These are phyloP conservation scores for Pachypanchax playfairii DNA, from an alignment of 2,113 vertebrate species.

Conservation along the genomic window DNA sequence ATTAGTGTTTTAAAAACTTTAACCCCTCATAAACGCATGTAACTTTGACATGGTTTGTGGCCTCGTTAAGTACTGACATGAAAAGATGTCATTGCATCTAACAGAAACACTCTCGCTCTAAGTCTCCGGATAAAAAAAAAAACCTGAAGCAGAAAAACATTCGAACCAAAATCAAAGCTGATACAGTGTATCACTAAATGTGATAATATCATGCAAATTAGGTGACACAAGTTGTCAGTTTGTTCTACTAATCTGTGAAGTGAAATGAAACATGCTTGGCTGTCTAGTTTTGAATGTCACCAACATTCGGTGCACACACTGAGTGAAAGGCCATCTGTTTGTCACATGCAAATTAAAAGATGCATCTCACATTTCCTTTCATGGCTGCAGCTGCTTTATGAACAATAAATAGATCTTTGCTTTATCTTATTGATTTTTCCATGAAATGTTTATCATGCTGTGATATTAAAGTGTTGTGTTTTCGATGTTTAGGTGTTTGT, in stretches of 20 bases:
- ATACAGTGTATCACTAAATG: constrained; percentile 8
- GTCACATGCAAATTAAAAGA: constrained; percentile 41
- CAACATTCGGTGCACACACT: constrained; percentile 10
- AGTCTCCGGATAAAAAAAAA: background rate
- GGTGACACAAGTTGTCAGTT: constrained; percentile 20
- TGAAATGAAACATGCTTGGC: constrained; percentile 49
- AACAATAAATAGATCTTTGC: background rate
- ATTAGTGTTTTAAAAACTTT: background rate
- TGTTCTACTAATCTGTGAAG: constrained; percentile 45
- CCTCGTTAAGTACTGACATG: too few relatives aligned
- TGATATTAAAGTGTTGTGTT: background rate
- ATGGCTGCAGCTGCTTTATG: background rate
- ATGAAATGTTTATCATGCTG: background rate
- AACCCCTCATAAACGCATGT: background rate
- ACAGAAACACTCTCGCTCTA: background rate
- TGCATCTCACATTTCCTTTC: constrained; percentile 2
- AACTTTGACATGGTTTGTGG: background rate
- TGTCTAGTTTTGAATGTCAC: constrained; percentile 30
- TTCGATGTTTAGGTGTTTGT: background rate
- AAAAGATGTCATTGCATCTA: too few relatives aligned
- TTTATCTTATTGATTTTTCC: too few relatives aligned
- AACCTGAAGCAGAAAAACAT: constrained; percentile 10
- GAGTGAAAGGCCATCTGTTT: constrained; percentile 18
- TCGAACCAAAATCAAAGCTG: constrained; percentile 12
- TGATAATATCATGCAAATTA: constrained; percentile 48